A percentile compares a stretch with the other conserved stretches of the same genome.
phyloP scores from a whole-genome alignment of 2,113 vertebrate genomes.

The Ptilonorhynchus violaceus region DNA sequence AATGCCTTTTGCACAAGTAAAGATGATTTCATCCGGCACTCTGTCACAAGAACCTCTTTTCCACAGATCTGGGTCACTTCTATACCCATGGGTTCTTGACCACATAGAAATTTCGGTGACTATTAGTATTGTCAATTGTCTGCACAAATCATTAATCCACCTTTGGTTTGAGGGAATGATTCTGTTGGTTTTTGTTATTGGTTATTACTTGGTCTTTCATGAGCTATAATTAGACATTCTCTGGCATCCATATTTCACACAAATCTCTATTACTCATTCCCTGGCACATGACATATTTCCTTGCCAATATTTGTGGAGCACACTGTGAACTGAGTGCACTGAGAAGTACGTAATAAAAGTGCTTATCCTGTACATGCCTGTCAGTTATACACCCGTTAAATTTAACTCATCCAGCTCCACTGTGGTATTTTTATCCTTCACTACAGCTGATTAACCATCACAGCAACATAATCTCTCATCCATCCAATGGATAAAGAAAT shows the following conservation, averaged over 20 bases:
- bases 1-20: background rate
- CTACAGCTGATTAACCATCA: background rate
- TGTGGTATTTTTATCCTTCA: background rate
- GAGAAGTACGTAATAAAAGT: background rate
- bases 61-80: background rate
- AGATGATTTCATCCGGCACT: background rate
- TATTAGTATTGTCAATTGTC: background rate
- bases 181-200: background rate
- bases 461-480: background rate
- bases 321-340: background rate
- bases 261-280: conserved; percentile 52
- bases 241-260: conserved; percentile 28
- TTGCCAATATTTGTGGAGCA: conserved; percentile 40
- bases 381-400: background rate
- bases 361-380: background rate
- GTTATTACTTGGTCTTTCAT: background rate
- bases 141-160: background rate
- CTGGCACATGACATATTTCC: conserved; percentile 42
- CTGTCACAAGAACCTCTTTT: background rate
- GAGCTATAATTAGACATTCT: conserved; percentile 42
- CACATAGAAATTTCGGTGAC: background rate
- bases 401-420: background rate
- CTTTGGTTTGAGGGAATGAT: background rate
- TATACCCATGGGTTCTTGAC: background rate
- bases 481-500: background rate